Evolutionary conservation across 2,888 invertebrate genomes (phyloP), one percentile per base, ranked within the genome.

Genomic region (Tenthredo notha): DNA sequence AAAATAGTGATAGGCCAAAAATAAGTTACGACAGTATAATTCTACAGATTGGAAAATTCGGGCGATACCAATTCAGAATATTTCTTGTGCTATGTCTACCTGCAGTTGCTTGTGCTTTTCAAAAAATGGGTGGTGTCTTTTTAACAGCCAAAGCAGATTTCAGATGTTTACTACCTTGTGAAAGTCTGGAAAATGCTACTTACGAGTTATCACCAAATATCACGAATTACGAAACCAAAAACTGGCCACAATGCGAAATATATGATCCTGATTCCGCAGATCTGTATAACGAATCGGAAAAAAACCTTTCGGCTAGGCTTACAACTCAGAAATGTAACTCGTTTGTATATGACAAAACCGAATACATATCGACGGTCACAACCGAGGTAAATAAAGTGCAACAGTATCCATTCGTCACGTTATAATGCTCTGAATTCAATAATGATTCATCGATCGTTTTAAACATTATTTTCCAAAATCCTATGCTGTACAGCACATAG

Each of bases 101-200:
- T 21, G 95, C 96, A 7, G 96, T 33, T 33, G 2, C 33, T 33
- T 97, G 89, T 94, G 96, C 96, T 77, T 96, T 97, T 88, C 96
- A 97, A 92, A 96, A 97, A 92, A 93, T 97, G 70, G 96, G 95
- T n/a, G 96, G 96, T 85, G 96, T 96, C 0, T 97, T 97, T 91
- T 93, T 97, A 9, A 94, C 95, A 85, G 96, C 96, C 6, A 95
- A 95, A 93, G 95, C 96, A 85, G 93, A 95, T 84, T 91, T 85
- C 88, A 95, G 97, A 86, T 96, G 96, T 89, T 91, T 94, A 75
- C 91, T 96, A 85, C 96, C 96, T 5, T 92, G 93, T 85, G 96
- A 96, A 90, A 89, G 92, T 70, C 87, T 91, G 15, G 90, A 90
- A 1, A 95, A 95, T 88, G 94, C 95, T 0, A 94, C 94, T 2